These are phyloP conservation scores for Oryctolagus cuniculus DNA, from an alignment of 2,113 vertebrate genomes.

Conservation along the genomic window DNA sequence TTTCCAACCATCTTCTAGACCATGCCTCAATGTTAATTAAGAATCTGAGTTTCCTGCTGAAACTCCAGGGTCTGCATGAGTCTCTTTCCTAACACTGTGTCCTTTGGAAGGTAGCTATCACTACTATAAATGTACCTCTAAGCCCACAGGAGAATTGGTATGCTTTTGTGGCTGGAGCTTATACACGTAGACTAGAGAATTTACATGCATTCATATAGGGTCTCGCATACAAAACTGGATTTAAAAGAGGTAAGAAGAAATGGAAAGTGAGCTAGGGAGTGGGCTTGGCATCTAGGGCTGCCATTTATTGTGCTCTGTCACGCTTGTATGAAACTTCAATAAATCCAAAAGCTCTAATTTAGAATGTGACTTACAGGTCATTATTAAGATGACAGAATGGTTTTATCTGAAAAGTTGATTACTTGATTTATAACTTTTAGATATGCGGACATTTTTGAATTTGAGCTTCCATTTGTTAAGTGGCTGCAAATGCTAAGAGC, in stretches of 20 bases:
- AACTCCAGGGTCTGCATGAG: not conserved
- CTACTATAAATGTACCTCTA: not conserved
- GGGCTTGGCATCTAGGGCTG: rapidly evolving
- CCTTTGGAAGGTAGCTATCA: not conserved
- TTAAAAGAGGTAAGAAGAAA: not conserved
- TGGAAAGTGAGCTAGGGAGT: rapidly evolving
- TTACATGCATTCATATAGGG: rapidly evolving
- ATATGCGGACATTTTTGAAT: not conserved
- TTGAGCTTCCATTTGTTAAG: not conserved
- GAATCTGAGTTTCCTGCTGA: not conserved
- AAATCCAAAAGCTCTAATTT: not conserved
- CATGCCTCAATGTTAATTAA: not conserved
- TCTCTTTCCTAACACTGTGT: not conserved
- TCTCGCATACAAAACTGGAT: not conserved
- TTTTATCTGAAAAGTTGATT: not conserved
- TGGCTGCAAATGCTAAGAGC: not conserved
- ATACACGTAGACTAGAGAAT: rapidly evolving
- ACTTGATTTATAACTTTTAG: not conserved
- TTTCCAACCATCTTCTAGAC: not conserved
- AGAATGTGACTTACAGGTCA: not conserved
- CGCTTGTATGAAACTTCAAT: not conserved
- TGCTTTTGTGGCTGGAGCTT: not conserved
- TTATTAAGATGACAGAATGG: not conserved
- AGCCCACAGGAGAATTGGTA: not conserved
- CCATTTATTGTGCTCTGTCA: not conserved